Evolutionary conservation across 2,113 vertebrate species (phyloP).

Genomic region (Thomomys bottae): DNA sequence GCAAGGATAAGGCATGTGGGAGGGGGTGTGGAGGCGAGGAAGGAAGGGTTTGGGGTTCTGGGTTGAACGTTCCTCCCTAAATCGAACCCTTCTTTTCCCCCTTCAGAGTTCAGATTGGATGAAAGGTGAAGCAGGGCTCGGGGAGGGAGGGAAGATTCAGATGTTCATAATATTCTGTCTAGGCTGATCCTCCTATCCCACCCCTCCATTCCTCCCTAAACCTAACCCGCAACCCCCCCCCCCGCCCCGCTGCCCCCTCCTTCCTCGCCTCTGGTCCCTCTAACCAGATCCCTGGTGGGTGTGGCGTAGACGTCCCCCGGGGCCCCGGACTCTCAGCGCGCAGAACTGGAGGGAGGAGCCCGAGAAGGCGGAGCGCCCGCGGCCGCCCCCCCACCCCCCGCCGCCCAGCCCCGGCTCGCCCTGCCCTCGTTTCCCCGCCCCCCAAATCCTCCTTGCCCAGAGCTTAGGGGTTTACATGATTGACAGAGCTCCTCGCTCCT

Average conservation of each 20-base stretch:
- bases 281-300: constrained; percentile 49
- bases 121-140: not conserved
- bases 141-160: not conserved
- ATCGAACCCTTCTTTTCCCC: not conserved
- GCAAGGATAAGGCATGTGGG: not conserved
- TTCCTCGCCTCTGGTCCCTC: not conserved
- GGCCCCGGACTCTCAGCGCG: not conserved
- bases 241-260: too few species aligned
- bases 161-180: not conserved
- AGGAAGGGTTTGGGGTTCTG: not conserved
- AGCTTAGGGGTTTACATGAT: constrained; percentile 41
- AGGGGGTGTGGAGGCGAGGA: too few species aligned
- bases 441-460: not conserved
- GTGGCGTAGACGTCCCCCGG: constrained; percentile 71
- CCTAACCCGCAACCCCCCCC: not conserved
- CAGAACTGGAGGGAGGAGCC: constrained; percentile 2
- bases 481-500: constrained; percentile 38
- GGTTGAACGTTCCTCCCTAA: not conserved
- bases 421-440: constrained; percentile 20
- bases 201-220: not conserved
- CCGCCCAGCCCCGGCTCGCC: not conserved
- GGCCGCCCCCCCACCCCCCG: not conserved
- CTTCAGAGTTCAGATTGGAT: constrained; percentile 2
- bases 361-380: not conserved
- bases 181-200: not conserved